These are phyloP conservation scores for Archivesica marissinica DNA, from an alignment of 1,140 invertebrate species.

Conservation along the genomic window DNA sequence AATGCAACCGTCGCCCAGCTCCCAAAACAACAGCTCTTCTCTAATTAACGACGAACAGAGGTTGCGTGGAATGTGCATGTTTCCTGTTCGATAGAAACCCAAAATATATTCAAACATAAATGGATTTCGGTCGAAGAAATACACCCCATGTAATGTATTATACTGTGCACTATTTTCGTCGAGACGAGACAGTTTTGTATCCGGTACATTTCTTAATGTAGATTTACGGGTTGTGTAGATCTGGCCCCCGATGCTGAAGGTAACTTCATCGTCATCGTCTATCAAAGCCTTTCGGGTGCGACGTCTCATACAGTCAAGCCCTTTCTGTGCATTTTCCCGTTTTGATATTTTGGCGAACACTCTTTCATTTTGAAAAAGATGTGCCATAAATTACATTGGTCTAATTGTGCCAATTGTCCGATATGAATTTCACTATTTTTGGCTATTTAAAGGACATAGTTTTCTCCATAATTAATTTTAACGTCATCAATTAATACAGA, in stretches of 20 bases:
- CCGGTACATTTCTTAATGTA: constrained; percentile 48
- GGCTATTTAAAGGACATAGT: no score
- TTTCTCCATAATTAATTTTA: no score
- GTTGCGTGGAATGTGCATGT: constrained; percentile 46
- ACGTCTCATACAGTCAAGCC: constrained; percentile 42
- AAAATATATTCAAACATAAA: constrained; percentile 44
- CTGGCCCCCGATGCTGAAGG: constrained; percentile 37
- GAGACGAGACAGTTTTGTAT: constrained; percentile 18
- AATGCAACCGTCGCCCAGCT: constrained; percentile 34
- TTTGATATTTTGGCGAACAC: constrained; percentile 1
- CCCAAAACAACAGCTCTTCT: constrained; percentile 53
- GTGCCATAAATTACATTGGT: no score
- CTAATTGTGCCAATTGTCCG: no score
- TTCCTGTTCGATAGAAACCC: constrained; percentile 41
- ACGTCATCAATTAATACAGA: no score
- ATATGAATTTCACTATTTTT: no score
- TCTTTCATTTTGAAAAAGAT: constrained; percentile 44
- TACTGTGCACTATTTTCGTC: constrained; percentile 39
- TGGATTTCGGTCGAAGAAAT: constrained; percentile 57
- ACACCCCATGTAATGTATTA: constrained; percentile 8
- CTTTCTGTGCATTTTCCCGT: constrained; percentile 26
- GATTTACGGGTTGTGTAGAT: constrained; percentile 42
- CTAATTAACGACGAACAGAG: constrained; percentile 8
- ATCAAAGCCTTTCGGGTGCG: constrained; percentile 17
- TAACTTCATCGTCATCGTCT: constrained; percentile 39